A percentile compares a stretch with the other conserved stretches of the same genome.
Conservation (phyloP, 2,113 vertebrate genomes). For the Strigops habroptila region DNA sequence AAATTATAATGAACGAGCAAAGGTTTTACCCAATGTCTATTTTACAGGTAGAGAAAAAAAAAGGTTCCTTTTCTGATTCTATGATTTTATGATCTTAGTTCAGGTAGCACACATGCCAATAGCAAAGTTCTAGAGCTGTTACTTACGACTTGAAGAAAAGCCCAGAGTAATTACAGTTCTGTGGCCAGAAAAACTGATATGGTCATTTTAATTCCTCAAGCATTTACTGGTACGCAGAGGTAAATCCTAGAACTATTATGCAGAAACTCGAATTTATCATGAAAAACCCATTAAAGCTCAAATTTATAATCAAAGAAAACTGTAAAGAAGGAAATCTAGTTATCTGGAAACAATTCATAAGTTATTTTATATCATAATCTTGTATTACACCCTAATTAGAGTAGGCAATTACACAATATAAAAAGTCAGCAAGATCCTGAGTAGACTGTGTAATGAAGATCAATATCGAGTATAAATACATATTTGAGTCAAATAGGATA, state of each 20-base stretch:
- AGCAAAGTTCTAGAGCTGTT: neutral
- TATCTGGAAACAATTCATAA: neutral
- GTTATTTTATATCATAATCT: neutral
- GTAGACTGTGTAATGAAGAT: neutral
- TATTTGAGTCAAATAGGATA: neutral
- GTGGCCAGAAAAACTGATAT: neutral
- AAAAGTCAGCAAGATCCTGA: neutral
- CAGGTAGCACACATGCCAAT: neutral
- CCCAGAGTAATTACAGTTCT: neutral
- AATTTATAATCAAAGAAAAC: neutral
- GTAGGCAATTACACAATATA: neutral
- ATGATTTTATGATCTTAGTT: neutral
- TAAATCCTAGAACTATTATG: neutral
- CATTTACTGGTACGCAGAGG: neutral
- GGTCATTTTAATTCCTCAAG: neutral
- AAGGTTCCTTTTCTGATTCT: neutral
- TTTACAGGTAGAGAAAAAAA: neutral
- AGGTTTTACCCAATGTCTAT: neutral
- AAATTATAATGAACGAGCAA: neutral
- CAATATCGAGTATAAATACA: neutral
- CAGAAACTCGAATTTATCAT: neutral
- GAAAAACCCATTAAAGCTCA: neutral
- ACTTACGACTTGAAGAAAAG: neutral
- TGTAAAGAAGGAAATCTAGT: neutral
- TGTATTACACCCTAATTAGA: neutral